phyloP scores from a whole-genome alignment of 2,888 invertebrate genomes.

The Harmothoe impar region DNA sequence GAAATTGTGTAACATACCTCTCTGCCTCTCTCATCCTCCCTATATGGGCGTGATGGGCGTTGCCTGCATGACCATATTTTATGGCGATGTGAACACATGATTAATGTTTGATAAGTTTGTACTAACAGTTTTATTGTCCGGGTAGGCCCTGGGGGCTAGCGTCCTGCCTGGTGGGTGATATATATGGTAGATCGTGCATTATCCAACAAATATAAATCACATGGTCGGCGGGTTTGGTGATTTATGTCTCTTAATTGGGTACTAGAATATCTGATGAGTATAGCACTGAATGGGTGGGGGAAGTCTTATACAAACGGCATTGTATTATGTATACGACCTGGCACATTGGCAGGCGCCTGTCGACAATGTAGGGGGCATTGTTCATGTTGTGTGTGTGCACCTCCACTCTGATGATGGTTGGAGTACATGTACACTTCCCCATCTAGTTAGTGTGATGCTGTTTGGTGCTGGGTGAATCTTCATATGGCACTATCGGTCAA shows the following conservation, averaged over 20 bases:
- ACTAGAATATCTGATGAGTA: neutral
- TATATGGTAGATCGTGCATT: neutral
- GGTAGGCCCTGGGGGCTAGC: neutral
- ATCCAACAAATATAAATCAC: slow-evolving; percentile 19
- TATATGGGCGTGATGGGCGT: too few species aligned
- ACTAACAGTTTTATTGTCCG: neutral
- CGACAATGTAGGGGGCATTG: neutral
- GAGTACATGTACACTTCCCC: too few species aligned
- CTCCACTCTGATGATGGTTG: too few species aligned
- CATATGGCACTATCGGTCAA: too few species aligned
- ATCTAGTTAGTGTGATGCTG: too few species aligned
- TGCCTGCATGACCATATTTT: neutral
- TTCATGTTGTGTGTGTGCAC: neutral
- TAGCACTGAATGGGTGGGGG: neutral
- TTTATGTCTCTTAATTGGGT: neutral
- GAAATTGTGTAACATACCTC: too few species aligned
- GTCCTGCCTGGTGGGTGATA: neutral
- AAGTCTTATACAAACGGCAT: neutral
- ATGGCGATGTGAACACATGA: neutral
- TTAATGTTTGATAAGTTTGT: slow-evolving; percentile 15
- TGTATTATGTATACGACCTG: neutral
- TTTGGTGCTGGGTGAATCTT: too few species aligned
- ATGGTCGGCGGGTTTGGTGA: neutral
- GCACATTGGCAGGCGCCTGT: neutral
- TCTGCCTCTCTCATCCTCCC: too few species aligned